Evolutionary conservation across 2,888 invertebrate species (phyloP).

Genomic region (Rhamphomyia laevipes): DNA sequence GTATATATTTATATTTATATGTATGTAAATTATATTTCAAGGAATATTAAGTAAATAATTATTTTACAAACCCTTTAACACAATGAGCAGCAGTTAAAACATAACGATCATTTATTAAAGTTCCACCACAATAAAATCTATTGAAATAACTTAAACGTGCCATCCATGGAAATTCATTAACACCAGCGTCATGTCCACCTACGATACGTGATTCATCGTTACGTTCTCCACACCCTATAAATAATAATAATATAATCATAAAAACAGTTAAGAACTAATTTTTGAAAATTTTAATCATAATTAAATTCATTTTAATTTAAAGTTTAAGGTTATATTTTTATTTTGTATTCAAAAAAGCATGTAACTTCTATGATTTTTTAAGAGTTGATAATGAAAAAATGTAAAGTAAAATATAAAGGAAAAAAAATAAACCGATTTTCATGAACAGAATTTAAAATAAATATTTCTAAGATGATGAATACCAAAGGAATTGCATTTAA

Average conservation of each 20-base stretch:
- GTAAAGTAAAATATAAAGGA: too few relatives aligned
- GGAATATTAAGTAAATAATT: not conserved
- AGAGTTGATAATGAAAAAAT: not conserved
- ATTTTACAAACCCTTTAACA: slow-evolving; percentile 58
- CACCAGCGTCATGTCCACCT: slow-evolving; percentile 61
- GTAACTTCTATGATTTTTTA: not conserved
- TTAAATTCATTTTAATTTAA: not conserved
- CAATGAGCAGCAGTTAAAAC: slow-evolving; percentile 83
- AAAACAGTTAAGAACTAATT: not conserved
- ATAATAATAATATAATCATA: slow-evolving; percentile 8
- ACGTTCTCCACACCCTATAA: slow-evolving; percentile 67
- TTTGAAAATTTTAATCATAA: not conserved
- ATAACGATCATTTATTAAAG: slow-evolving; percentile 77
- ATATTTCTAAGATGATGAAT: too few relatives aligned
- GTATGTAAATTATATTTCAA: not conserved
- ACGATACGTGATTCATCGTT: slow-evolving; percentile 75
- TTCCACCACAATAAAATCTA: slow-evolving; percentile 81
- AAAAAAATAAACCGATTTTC: too few relatives aligned
- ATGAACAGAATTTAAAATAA: too few relatives aligned
- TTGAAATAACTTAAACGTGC: slow-evolving; percentile 75
- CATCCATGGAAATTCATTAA: slow-evolving; percentile 85
- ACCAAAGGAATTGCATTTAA: too few relatives aligned
- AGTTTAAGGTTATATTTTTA: not conserved
- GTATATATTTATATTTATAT: too few relatives aligned
- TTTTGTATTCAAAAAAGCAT: not conserved